Conservation (phyloP, 2,113 vertebrate genomes). For the Callorhinus ursinus region DNA sequence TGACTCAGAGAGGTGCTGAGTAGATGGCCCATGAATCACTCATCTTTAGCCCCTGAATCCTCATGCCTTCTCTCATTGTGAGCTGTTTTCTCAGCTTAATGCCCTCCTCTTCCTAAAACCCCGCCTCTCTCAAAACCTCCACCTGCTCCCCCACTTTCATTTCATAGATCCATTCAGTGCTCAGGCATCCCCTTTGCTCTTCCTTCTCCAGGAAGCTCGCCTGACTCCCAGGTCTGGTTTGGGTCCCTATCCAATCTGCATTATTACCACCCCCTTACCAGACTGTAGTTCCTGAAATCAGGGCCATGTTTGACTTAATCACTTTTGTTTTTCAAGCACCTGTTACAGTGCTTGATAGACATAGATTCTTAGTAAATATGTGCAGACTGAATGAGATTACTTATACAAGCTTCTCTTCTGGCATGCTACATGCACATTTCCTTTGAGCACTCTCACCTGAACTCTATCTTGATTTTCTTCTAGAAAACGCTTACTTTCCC, state of each 20-base stretch:
- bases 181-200: neutral
- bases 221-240: neutral
- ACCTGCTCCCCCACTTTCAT: neutral
- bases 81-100: neutral
- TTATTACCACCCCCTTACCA: neutral
- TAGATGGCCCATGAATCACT: neutral
- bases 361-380: neutral
- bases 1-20: neutral
- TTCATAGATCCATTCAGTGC: neutral
- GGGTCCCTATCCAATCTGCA: neutral
- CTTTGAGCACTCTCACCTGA: neutral
- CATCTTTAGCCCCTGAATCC: neutral
- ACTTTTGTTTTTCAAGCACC: neutral
- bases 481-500: neutral
- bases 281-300: neutral
- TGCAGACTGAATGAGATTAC: neutral
- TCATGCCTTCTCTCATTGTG: neutral
- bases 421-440: neutral
- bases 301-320: neutral
- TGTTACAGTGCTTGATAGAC: neutral
- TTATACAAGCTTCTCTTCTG: neutral
- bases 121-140: neutral
- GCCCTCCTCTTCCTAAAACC: neutral
- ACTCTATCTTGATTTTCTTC: neutral
- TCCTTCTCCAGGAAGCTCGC: neutral